Evolutionary conservation across 2,113 vertebrate species (phyloP), one percentile per base, ranked within the genome.

Genomic region (Eublepharis macularius): DNA sequence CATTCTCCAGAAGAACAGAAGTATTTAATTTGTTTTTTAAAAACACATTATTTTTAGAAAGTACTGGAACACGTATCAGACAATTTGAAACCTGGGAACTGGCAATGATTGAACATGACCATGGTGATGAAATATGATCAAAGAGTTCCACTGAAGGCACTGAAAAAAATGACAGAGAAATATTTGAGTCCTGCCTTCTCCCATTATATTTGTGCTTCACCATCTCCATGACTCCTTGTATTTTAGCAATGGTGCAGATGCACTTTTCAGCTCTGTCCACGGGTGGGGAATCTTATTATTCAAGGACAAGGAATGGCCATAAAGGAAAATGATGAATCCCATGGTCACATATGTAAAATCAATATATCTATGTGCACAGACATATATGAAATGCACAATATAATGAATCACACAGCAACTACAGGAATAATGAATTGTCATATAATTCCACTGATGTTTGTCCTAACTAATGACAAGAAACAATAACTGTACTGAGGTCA

Each of bases 391-490:
- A 74, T n/a, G 9, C 32, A 73, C 1, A 86, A 19, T 29, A 41
- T 26, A n/a, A n/a, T n/a, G n/a, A n/a, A n/a, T n/a, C n/a, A n/a
- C 79, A 86, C 26, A 49, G 78, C 36, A 24, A 6, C 36, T 54
- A 82, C 69, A 85, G 76, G 65, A 12, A 12, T 75, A 60, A 86
- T 68, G 29, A 60, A 81, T 82, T 90, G 85, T 90, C 86, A 91
- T 70, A 77, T 17, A 82, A 86, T 85, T 60, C 65, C 73, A 85
- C 74, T 74, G 66, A 77, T 78, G 76, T 82, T 82, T 63, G 26
- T 63, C 68, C 78, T 87, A 76, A 88, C 75, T 90, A 92, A 84
- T 10, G 54, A 81, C 83, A 87, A 87, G 91, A 90, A 94, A 91
- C 63, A 84, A 81, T 88, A 90, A 88, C 68, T 89, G 77, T 70